Conservation (phyloP, 2,113 vertebrate species). For the Lampris incognitus region DNA sequence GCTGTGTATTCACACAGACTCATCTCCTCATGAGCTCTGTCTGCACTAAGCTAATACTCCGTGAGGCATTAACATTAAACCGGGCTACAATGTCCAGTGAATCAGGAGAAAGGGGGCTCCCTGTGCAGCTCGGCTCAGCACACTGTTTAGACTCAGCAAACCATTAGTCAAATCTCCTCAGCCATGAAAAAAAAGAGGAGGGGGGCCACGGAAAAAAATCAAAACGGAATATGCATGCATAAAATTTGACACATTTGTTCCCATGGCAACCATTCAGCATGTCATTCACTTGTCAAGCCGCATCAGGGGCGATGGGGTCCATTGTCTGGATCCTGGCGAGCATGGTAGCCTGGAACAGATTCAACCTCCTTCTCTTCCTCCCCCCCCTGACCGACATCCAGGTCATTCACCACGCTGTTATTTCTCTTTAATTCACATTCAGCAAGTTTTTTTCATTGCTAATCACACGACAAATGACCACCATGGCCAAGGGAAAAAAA, state of each 20-base stretch:
- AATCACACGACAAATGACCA: conserved; percentile 81
- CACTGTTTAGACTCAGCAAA: conserved; percentile 76
- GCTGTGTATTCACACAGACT: conserved; percentile 59
- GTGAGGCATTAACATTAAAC: conserved; percentile 76
- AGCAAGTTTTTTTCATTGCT: conserved; percentile 68
- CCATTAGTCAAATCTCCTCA: conserved; percentile 82
- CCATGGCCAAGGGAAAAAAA: conserved; percentile 37
- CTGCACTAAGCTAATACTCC: conserved; percentile 71
- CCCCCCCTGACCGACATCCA: conserved; percentile 72
- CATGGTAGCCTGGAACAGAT: conserved; percentile 69
- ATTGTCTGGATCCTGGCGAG: conserved; percentile 96
- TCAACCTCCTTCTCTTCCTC: conserved; percentile 42
- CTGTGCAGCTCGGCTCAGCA: conserved; percentile 53
- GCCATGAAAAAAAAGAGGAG: conserved; percentile 60
- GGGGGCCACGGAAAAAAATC: conserved; percentile 28
- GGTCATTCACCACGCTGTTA: conserved; percentile 77
- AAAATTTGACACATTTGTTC: conserved; percentile 98
- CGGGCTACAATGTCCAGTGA: conserved; percentile 70
- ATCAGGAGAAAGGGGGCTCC: conserved; percentile 58
- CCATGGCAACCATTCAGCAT: conserved; percentile 98
- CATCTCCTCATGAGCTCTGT: conserved; percentile 59
- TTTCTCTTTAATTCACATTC: conserved; percentile 77
- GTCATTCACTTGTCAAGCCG: conserved; percentile 99
- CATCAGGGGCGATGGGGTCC: conserved; percentile 97
- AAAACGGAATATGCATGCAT: conserved; percentile 97